Percentiles rank a stretch among this genome's conserved stretches.
phyloP scores from a whole-genome alignment of 2,888 invertebrate genomes.

The Pachymerium ferrugineum region DNA sequence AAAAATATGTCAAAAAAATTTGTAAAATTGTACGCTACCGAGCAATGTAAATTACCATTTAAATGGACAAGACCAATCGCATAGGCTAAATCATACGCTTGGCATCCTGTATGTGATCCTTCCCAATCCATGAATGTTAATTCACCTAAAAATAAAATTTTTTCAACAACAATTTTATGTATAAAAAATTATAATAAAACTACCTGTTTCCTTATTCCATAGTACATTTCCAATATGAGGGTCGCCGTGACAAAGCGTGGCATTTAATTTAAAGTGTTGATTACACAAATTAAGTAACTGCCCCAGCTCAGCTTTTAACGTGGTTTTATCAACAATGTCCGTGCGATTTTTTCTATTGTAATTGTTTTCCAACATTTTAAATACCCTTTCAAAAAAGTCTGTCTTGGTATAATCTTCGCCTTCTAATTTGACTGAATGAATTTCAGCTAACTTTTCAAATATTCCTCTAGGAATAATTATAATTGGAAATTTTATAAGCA shows the following conservation, averaged over 20 bases:
- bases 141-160: background rate
- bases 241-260: background rate
- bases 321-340: background rate
- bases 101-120: background rate
- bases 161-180: background rate
- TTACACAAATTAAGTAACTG: background rate
- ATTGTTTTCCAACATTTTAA: background rate
- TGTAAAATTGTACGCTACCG: background rate
- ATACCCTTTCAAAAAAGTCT: background rate
- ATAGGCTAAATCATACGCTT: background rate
- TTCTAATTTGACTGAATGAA: background rate
- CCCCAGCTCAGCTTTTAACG: background rate
- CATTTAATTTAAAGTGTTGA: background rate
- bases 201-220: background rate
- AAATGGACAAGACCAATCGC: background rate
- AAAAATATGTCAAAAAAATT: background rate
- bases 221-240: background rate
- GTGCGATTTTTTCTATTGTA: background rate
- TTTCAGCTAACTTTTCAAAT: background rate
- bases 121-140: background rate
- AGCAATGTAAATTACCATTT: background rate
- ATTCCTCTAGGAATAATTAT: background rate
- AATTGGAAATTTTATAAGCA: background rate
- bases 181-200: background rate
- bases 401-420: background rate